Percentiles rank a stretch among this genome's conserved stretches.
phyloP scores from a whole-genome alignment of 1,140 invertebrate genomes.

The Tenebrio molitor region DNA sequence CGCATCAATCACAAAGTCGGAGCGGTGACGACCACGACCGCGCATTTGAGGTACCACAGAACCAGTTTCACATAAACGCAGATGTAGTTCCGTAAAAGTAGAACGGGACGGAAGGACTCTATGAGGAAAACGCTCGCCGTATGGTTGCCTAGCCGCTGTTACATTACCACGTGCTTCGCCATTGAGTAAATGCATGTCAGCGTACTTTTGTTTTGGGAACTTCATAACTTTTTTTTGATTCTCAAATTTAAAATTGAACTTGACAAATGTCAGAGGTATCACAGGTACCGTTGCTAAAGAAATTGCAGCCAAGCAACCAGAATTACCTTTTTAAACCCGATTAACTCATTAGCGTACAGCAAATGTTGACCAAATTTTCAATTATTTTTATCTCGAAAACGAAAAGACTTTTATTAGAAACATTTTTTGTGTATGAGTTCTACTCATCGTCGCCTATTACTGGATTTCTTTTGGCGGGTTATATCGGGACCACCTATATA shows the following conservation, averaged over 20 bases:
- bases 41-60: conserved; percentile 11
- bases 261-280: too few relatives aligned
- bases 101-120: not conserved
- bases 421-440: too few relatives aligned
- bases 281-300: too few relatives aligned
- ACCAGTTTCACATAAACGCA: conserved; percentile 11
- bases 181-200: not conserved
- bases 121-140: conserved; percentile 1
- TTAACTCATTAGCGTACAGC: too few relatives aligned
- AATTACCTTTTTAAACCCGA: too few relatives aligned
- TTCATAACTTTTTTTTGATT: not conserved
- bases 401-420: too few relatives aligned
- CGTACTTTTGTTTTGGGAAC: not conserved
- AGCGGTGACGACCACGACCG: conserved; percentile 1
- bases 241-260: not conserved
- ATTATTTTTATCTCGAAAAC: too few relatives aligned
- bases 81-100: conserved; percentile 9
- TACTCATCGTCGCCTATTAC: too few relatives aligned
- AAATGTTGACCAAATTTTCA: too few relatives aligned
- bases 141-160: not conserved
- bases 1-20: not conserved
- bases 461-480: too few relatives aligned
- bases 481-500: too few relatives aligned
- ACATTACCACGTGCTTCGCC: not conserved
- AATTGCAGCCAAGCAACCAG: too few relatives aligned